Percentiles rank a stretch among this genome's conserved stretches.
Evolutionary conservation across 53 echinoderm and acorn worm species (phyloP).

Genomic region (Stichopus horrens): DNA sequence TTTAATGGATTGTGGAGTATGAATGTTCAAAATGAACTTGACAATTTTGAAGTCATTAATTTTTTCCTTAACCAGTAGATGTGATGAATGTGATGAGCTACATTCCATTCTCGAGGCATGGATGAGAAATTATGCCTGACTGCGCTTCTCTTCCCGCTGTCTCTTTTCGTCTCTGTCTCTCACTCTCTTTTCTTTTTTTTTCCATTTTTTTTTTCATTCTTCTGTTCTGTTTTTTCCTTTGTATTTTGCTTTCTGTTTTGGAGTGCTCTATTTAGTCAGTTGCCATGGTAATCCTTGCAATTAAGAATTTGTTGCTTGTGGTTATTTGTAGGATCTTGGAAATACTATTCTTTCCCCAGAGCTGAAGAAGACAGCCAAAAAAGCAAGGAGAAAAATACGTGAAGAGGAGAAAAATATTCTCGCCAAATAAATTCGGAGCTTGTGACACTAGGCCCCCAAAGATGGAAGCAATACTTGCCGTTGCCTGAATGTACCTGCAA

Average conservation of each 20-base stretch:
- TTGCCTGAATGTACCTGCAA: not conserved
- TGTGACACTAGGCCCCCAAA: not conserved
- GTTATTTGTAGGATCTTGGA: conserved; percentile 8
- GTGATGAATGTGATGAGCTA: not conserved
- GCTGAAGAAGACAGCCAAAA: not conserved
- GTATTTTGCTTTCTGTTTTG: not conserved
- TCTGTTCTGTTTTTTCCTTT: no score
- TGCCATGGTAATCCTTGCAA: conserved; percentile 31
- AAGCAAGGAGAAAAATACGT: not conserved
- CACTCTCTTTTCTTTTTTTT: no score
- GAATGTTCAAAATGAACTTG: no score
- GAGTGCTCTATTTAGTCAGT: conserved; percentile 33
- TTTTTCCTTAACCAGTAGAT: no score
- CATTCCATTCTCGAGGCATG: not conserved
- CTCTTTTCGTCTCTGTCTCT: no score
- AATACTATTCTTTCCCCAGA: not conserved
- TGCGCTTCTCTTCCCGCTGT: not conserved
- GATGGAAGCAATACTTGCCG: not conserved
- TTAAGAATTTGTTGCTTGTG: conserved; percentile 20
- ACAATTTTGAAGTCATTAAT: no score
- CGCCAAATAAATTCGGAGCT: not conserved
- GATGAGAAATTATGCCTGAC: not conserved
- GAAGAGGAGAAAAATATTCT: not conserved
- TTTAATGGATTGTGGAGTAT: no score
- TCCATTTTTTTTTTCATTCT: no score